phyloP scores from a whole-genome alignment of 92 coral and sea anemone species.

The Meandrina meandrites region DNA sequence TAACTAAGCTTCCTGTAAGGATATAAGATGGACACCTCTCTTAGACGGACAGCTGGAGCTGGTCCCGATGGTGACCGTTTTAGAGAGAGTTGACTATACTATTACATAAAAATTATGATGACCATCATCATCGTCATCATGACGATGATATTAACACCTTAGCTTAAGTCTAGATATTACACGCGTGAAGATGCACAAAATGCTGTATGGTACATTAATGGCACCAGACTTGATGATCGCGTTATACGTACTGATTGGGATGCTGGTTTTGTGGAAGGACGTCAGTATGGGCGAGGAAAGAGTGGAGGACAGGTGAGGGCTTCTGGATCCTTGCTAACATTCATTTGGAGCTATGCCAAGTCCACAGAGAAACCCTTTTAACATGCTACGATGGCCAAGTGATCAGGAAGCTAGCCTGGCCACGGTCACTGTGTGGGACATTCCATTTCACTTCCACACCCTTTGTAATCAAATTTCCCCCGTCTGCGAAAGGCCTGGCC shows the following conservation, averaged over 20 bases:
- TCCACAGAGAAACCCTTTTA: not conserved
- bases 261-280: constrained; percentile 92
- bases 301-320: constrained; percentile 90
- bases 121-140: too few species aligned
- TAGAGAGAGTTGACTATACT: too few species aligned
- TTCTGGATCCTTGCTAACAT: not conserved
- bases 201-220: constrained; percentile 89
- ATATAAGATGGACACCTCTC: too few species aligned
- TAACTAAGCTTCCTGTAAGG: too few species aligned
- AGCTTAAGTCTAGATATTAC: constrained; percentile 67
- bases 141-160: constrained; percentile 24
- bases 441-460: too few species aligned
- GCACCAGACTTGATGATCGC: constrained; percentile 92
- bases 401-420: too few species aligned
- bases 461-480: too few species aligned
- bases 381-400: not conserved
- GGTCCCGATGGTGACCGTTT: too few species aligned
- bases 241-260: constrained; percentile 95
- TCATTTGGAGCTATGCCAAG: not conserved
- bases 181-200: constrained; percentile 86
- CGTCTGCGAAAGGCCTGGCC: too few species aligned
- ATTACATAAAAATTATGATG: too few species aligned
- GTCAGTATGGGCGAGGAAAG: constrained; percentile 95
- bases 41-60: too few species aligned
- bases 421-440: too few species aligned